phyloP scores from a whole-genome alignment of 37 sponge, comb jelly and placozoan species.

The Oscarella lobularis region DNA sequence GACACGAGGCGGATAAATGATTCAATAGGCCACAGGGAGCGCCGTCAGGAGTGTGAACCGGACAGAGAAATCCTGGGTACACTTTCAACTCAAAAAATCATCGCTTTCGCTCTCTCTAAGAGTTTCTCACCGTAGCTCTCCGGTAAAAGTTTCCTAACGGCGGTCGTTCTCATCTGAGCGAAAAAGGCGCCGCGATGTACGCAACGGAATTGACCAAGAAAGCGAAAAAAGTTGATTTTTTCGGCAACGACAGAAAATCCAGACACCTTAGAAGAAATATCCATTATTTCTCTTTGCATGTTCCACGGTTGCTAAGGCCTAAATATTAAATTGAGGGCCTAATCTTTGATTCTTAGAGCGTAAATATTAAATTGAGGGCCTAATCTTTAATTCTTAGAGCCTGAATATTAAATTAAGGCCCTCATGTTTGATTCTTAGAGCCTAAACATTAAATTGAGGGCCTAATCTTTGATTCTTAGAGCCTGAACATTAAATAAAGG shows the following conservation, averaged over 20 bases:
- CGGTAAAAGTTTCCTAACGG: conserved; percentile 86
- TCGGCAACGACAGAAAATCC: conserved; percentile 95
- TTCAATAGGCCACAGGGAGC: conserved; percentile 95
- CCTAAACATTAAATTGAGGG: too few species aligned
- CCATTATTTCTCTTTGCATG: too few species aligned
- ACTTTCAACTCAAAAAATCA: background rate
- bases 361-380: too few species aligned
- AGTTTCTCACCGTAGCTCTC: conserved; percentile 81
- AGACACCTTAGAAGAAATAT: conserved; percentile 22
- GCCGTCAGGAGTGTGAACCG: conserved; percentile 98
- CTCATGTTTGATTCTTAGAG: too few species aligned
- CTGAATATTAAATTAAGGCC: too few species aligned
- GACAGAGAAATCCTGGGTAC: conserved; percentile 83
- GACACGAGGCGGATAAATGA: conserved; percentile 69
- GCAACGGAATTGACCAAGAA: conserved; percentile 89
- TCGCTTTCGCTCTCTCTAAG: background rate
- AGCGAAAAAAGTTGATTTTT: conserved; percentile 87
- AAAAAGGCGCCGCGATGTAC: conserved; percentile 97
- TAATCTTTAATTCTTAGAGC: too few species aligned
- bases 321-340: too few species aligned
- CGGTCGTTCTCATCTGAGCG: conserved; percentile 82
- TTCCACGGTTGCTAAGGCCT: too few species aligned
- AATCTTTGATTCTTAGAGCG: too few species aligned
- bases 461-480: too few species aligned
- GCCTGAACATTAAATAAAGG: too few species aligned